Conservation (phyloP, 2,113 vertebrate genomes). For the Eptesicus fuscus region DNA sequence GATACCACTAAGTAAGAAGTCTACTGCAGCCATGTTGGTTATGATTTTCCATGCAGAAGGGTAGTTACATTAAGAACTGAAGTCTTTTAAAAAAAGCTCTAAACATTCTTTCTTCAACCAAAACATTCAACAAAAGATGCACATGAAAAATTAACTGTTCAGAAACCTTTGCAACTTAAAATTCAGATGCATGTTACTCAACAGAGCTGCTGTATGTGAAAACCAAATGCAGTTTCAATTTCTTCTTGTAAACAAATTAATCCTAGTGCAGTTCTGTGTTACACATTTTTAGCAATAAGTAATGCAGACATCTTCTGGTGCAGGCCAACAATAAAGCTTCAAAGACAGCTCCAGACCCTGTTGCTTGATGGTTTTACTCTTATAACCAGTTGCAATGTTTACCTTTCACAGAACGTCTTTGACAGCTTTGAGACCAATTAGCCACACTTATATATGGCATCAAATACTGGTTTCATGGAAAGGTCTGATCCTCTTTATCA, state of each 20-base stretch:
- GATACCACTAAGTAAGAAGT: conserved; percentile 81
- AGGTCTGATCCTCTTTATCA: conserved; percentile 53
- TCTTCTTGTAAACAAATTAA: conserved; percentile 76
- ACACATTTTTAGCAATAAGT: conserved; percentile 73
- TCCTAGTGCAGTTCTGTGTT: conserved; percentile 74
- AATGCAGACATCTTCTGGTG: conserved; percentile 76
- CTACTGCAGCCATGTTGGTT: conserved; percentile 83
- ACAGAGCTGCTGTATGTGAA: conserved; percentile 72
- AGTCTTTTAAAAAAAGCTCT: conserved; percentile 79
- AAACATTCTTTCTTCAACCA: conserved; percentile 77
- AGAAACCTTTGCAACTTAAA: conserved; percentile 77
- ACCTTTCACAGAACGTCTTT: conserved; percentile 49
- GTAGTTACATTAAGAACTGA: conserved; percentile 80
- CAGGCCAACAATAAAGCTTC: conserved; percentile 68
- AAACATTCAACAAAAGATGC: conserved; percentile 77
- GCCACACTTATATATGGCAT: conserved; percentile 65
- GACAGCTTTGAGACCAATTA: conserved; percentile 48
- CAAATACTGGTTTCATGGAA: conserved; percentile 48
- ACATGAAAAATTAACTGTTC: conserved; percentile 79
- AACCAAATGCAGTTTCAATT: conserved; percentile 66
- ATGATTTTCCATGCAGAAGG: conserved; percentile 85
- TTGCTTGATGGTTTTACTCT: conserved; percentile 58
- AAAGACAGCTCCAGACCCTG: conserved; percentile 51
- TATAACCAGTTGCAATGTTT: conserved; percentile 49
- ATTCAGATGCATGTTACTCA: conserved; percentile 73